phyloP scores from a whole-genome alignment of 2,113 vertebrate species.

The Gymnorhina tibicen region DNA sequence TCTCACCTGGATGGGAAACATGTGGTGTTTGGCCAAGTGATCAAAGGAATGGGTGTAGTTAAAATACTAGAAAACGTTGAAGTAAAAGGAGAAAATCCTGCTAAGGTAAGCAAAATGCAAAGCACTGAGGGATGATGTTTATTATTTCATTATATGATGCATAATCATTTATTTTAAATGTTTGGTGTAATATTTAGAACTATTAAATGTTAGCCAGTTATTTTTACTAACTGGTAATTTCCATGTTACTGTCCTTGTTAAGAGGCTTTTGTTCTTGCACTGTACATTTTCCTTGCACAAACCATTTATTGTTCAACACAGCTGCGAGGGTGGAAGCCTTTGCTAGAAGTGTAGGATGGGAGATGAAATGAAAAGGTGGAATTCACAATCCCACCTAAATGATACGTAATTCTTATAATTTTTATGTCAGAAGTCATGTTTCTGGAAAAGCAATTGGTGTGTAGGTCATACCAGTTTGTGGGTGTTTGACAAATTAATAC shows the following conservation, averaged over 20 bases:
- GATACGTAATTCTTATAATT: background rate
- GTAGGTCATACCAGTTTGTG: background rate
- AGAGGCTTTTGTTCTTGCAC: background rate
- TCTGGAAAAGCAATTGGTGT: background rate
- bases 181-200: background rate
- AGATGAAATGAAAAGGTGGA: background rate
- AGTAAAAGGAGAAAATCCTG: conserved; percentile 83
- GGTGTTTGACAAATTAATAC: background rate
- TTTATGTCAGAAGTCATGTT: background rate
- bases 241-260: background rate
- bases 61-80: conserved; percentile 86
- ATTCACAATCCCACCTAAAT: background rate
- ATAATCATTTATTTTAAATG: background rate
- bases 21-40: conserved; percentile 91
- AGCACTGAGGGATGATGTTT: background rate
- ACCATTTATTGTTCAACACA: background rate
- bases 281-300: background rate
- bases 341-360: background rate
- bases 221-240: background rate
- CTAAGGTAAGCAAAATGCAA: conserved; percentile 72
- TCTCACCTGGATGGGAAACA: conserved; percentile 92
- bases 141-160: background rate
- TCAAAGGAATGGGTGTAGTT: conserved; percentile 89
- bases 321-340: background rate
- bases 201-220: background rate